Conservation (phyloP, 1,140 invertebrate species). For the Xylocopa sonorina region DNA sequence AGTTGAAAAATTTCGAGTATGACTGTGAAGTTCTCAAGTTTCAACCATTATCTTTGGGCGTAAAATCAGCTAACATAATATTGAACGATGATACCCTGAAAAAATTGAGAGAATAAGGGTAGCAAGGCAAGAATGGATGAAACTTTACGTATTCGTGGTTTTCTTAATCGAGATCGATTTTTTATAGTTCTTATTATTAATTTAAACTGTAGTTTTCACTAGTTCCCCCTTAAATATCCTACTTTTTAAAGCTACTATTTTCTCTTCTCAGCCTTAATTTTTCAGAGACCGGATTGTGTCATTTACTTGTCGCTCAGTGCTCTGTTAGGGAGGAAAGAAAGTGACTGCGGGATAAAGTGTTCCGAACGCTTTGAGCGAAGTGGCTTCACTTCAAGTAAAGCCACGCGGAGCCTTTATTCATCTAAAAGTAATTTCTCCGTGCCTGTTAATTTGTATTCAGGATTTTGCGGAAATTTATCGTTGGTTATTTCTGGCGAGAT, state of each 20-base stretch:
- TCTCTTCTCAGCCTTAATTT: not conserved
- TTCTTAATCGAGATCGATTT: not conserved
- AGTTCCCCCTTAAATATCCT: not conserved
- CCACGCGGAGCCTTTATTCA: not conserved
- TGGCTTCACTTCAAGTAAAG: not conserved
- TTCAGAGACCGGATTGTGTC: not conserved
- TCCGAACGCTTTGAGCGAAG: not conserved
- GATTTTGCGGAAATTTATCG: not conserved
- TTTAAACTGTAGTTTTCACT: too few species aligned
- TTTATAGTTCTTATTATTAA: too few species aligned
- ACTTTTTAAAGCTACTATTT: not conserved
- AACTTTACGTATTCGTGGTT: too few species aligned
- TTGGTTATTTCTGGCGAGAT: too few species aligned
- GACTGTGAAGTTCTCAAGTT: too few species aligned
- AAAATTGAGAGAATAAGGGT: too few species aligned
- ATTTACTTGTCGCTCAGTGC: not conserved
- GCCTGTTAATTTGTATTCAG: not conserved
- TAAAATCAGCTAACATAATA: too few species aligned
- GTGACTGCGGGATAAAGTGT: constrained; percentile 26
- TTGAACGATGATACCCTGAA: too few species aligned
- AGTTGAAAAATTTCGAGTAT: too few species aligned
- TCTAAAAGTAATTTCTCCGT: not conserved
- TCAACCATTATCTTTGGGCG: too few species aligned
- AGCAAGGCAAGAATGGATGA: too few species aligned
- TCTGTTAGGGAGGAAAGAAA: not conserved